phyloP scores from a whole-genome alignment of 92 coral and sea anemone genomes.

The Zoanthus sansibaricus region DNA sequence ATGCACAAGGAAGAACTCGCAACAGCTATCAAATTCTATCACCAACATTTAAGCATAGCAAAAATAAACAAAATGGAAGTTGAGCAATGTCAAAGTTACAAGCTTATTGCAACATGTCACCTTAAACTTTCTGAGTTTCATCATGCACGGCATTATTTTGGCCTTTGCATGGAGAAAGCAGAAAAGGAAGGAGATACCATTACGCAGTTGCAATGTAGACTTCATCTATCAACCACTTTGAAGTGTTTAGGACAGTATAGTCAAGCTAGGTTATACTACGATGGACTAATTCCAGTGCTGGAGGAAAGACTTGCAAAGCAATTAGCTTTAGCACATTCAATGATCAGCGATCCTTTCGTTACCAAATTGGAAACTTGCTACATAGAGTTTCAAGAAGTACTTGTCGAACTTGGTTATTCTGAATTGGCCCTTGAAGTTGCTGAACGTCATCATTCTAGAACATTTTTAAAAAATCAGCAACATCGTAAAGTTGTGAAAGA shows the following conservation, averaged over 20 bases:
- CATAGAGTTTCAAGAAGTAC: slow-evolving; percentile 78
- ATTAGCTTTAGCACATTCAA: slow-evolving; percentile 15
- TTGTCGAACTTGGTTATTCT: slow-evolving; percentile 69
- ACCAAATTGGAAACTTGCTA: slow-evolving; percentile 71
- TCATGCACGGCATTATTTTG: slow-evolving; percentile 81
- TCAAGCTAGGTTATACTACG: slow-evolving; percentile 70
- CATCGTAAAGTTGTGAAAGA: slow-evolving; percentile 50
- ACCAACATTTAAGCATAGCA: slow-evolving; percentile 69
- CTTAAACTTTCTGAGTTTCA: slow-evolving; percentile 73
- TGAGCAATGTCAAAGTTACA: slow-evolving; percentile 70
- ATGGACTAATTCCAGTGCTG: slow-evolving; percentile 75
- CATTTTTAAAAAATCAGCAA: slow-evolving; percentile 69
- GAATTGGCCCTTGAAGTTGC: slow-evolving; percentile 81
- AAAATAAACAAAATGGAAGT: slow-evolving; percentile 69
- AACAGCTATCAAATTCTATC: slow-evolving; percentile 78
- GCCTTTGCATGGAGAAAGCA: slow-evolving; percentile 69
- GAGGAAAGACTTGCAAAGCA: slow-evolving; percentile 75
- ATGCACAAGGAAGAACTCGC: slow-evolving; percentile 68
- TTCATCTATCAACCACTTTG: slow-evolving; percentile 72
- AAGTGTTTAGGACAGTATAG: slow-evolving; percentile 72
- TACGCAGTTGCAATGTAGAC: slow-evolving; percentile 68
- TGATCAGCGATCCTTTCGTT: slow-evolving; percentile 57
- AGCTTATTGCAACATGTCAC: slow-evolving; percentile 71
- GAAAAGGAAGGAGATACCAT: slow-evolving; percentile 59
- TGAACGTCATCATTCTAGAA: slow-evolving; percentile 76